Percentiles rank a stretch among this genome's conserved stretches.
Conservation (phyloP, 2,888 invertebrate species). For the Rhagophthalmus giganteus region DNA sequence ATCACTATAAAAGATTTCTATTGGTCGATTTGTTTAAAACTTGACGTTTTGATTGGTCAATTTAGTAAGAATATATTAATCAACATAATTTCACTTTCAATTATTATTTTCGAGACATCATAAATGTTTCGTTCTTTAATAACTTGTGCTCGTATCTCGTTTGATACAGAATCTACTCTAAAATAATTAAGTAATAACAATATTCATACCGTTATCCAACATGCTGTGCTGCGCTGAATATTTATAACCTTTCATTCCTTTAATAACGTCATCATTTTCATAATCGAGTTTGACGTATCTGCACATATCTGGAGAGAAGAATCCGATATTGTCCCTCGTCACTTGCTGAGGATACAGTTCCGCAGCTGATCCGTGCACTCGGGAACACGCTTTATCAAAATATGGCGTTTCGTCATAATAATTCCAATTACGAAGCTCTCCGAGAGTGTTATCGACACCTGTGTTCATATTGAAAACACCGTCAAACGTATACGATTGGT, state of each 20-base stretch:
- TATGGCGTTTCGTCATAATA: slow-evolving; percentile 60
- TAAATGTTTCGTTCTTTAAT: too few species aligned
- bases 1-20: too few species aligned
- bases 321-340: slow-evolving; percentile 59
- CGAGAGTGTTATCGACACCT: slow-evolving; percentile 68
- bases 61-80: too few species aligned
- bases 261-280: slow-evolving; percentile 59
- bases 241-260: slow-evolving; percentile 68
- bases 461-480: slow-evolving; percentile 78
- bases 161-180: too few species aligned
- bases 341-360: slow-evolving; percentile 76
- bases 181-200: too few species aligned
- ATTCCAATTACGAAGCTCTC: slow-evolving; percentile 75
- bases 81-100: too few species aligned
- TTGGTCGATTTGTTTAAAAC: too few species aligned
- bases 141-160: too few species aligned
- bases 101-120: too few species aligned
- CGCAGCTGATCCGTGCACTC: slow-evolving; percentile 73
- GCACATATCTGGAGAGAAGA: slow-evolving; percentile 79
- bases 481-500: slow-evolving; percentile 72
- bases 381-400: slow-evolving; percentile 61
- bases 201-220: slow-evolving; percentile 66
- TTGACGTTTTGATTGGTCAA: too few species aligned
- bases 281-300: slow-evolving; percentile 68
- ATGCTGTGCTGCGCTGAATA: slow-evolving; percentile 67